Base-by-base conservation (phyloP, 1,140 invertebrate species). In the Leptoteleia sp. region DNA sequence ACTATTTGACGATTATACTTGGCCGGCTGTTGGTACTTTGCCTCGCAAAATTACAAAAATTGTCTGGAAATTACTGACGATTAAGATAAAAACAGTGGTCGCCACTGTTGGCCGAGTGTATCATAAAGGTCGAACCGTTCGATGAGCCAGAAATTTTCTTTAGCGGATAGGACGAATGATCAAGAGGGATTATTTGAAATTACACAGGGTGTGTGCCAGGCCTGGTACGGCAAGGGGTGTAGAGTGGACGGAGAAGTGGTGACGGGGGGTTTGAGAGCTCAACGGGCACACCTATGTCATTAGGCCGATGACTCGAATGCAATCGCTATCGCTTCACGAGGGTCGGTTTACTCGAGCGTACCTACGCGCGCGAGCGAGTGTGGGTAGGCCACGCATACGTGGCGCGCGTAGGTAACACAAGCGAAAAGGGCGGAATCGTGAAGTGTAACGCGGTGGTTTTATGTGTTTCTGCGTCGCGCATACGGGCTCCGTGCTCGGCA, bases 201-300 rank as follows among this genome's bases (percentile, higher is more conserved):
- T 71, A 67, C 61, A 59, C 27, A 65, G 73, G 59, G 64, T 71
- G 72, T 67, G 62, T 57, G 62, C 35, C 22, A 33, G 13, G 19
- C 22, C 62, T n/a, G n/a, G 65, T 37, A 37, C 19, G 70, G 52
- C 52, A 81, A 55, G n/a, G 71, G 65, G 73, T 76, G 81, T 52
- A 75, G 57, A 79, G 70, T 68, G 48, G 48, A 50, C 54, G n/a
- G 73, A 57, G 77, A 68, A 79, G 64, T 67, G 33, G 55, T 8
- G 68, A 57, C 76, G 78, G 59, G 79, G 76, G 75, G n/a, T n/a
- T 67, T 64, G 71, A 64, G 43, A 70, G 59, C 52, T 72, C 61
- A 76, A 78, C 64, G 65, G 76, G 71, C 80, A 85, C 82, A 83
- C 83, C 83, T 83, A 84, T 82, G 80, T 85, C 81, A 83, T 83